These are phyloP conservation scores for Rhynchophorus ferrugineus DNA, from an alignment of 1,140 invertebrate species.

Conservation along the genomic window DNA sequence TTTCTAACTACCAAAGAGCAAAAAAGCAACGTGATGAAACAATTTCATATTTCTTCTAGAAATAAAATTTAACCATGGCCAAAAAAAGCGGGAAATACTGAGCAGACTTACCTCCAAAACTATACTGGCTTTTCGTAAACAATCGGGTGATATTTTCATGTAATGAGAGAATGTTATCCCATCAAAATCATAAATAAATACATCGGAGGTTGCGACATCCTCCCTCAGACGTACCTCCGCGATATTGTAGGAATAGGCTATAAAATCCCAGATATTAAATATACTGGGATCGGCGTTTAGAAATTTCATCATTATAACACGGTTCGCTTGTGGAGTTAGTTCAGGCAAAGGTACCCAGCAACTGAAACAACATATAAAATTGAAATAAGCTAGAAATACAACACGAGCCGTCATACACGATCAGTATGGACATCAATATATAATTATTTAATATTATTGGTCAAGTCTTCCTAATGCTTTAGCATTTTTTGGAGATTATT, in stretches of 20 bases:
- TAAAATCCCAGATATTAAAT: slow-evolving; percentile 18
- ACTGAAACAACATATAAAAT: too few species aligned
- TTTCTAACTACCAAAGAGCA: too few species aligned
- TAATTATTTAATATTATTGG: too few species aligned
- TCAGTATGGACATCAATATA: too few species aligned
- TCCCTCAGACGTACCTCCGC: slow-evolving; percentile 23
- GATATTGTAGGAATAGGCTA: slow-evolving; percentile 22
- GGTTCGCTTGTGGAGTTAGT: slow-evolving; percentile 13
- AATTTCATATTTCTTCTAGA: neutral
- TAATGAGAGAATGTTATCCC: slow-evolving; percentile 16
- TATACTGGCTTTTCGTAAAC: slow-evolving; percentile 16
- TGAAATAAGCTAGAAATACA: too few species aligned
- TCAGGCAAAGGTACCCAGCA: slow-evolving; percentile 23
- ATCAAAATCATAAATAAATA: slow-evolving; percentile 23
- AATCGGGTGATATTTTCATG: slow-evolving; percentile 12
- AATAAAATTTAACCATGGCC: neutral
- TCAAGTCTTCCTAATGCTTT: too few species aligned
- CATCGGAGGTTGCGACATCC: slow-evolving; percentile 17
- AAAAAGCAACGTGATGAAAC: too few species aligned
- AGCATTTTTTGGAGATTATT: too few species aligned
- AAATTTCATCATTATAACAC: slow-evolving; percentile 20
- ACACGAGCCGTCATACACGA: too few species aligned
- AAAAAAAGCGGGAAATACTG: slow-evolving; percentile 27
- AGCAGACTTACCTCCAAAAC: slow-evolving; percentile 22
- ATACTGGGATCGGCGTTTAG: slow-evolving; percentile 13